Conservation (phyloP, 2,113 vertebrate species). For the Elachura formosa region DNA sequence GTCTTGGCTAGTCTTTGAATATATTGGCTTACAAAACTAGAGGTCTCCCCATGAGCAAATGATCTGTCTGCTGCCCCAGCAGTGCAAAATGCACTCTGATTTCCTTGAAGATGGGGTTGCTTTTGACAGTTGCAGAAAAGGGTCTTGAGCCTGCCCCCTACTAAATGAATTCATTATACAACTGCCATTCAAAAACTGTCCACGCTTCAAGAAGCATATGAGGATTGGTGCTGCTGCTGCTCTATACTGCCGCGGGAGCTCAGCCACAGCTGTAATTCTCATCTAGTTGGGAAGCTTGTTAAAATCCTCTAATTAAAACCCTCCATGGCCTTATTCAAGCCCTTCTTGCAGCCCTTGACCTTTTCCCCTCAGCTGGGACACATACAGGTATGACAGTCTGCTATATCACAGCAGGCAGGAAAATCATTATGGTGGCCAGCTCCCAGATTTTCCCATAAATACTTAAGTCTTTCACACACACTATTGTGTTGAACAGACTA, state of each 20-base stretch:
- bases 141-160: background rate
- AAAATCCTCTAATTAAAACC: constrained; percentile 34
- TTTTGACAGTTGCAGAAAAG: background rate
- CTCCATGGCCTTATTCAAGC: background rate
- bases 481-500: background rate
- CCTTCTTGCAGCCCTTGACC: background rate
- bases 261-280: constrained; percentile 21
- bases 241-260: background rate
- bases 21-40: background rate
- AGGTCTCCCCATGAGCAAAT: background rate
- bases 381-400: background rate
- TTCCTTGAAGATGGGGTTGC: background rate
- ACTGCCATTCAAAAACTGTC: background rate
- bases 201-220: background rate
- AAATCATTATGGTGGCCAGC: background rate
- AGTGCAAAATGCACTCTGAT: background rate
- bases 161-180: background rate
- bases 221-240: background rate
- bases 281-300: constrained; percentile 5
- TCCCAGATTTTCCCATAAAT: background rate
- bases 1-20: background rate
- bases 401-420: background rate
- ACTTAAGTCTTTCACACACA: background rate
- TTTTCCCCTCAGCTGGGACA: background rate
- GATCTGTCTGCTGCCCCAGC: background rate